Evolutionary conservation across 2,888 invertebrate species (phyloP), one percentile per base, ranked within the genome.

Genomic region (Lycia hirtaria): DNA sequence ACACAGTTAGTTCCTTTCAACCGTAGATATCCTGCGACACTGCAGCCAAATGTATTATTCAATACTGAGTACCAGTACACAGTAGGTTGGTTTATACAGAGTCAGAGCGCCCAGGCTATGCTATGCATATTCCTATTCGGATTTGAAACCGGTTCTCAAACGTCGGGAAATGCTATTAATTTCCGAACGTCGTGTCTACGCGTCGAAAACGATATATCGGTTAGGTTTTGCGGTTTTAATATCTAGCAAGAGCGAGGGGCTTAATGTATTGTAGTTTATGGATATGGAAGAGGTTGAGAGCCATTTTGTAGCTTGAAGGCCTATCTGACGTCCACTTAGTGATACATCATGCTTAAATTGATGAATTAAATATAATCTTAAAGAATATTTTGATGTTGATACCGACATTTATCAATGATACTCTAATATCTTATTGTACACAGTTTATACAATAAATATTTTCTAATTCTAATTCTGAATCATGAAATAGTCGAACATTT

Each of bases 101-200:
- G 14, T 7, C 38, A 22, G 2, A 22, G 14, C 4, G 15, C 14
- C 14, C 1, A 24, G 22, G 15, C 32, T 28, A 32, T 56, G 45
- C 45, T n/a, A n/a, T n/a, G n/a, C n/a, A n/a, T n/a, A n/a, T n/a
- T n/a, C n/a, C 50, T 50, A 45, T 44, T 50, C 50, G 43, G 26
- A 50, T 40, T 45, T 45, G 45, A 51, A 47, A 51, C 33, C 33
- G 45, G 45, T 51, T 51, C 19, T 45, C n/a, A 47, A 40, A 15
- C 28, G 37, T 24, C 32, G 28, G 12, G 40, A 51, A 45, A 40
- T 9, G 40, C 40, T 51, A 51, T 51, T 51, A 50, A 56, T 56
- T 51, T 56, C 50, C 51, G 51, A 51, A 32, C 24, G 49, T 44
- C 55, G 26, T 41, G 33, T 45, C 56, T 51, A 51, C 32, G 44